Evolutionary conservation across 2,797 vertebrate genomes (phyloP).

Genomic region (Anolis apletophallus): DNA sequence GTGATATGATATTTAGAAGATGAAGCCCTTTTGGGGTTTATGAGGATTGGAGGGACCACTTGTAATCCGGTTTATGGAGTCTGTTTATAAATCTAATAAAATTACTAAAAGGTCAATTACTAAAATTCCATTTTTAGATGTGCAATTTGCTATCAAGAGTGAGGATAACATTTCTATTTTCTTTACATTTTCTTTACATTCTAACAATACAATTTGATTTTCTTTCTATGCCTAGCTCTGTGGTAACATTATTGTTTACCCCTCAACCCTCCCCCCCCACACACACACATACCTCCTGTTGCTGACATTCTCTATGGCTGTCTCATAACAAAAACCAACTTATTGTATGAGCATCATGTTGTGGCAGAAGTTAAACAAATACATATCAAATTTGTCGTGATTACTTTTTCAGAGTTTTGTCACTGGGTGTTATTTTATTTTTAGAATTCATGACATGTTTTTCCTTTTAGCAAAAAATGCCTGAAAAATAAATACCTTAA

Average conservation of each 20-base stretch:
- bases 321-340: background rate
- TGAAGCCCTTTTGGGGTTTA: too few species aligned
- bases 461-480: constrained; percentile 8
- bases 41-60: background rate
- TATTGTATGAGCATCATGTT: background rate
- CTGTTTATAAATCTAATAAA: background rate
- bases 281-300: background rate
- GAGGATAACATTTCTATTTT: background rate
- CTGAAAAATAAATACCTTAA: constrained; percentile 35
- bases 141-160: background rate
- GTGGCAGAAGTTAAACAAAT: background rate
- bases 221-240: too few species aligned
- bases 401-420: background rate
- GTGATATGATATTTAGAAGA: too few species aligned
- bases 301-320: background rate
- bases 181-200: background rate
- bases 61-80: background rate
- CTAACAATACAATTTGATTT: too few species aligned
- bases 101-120: background rate
- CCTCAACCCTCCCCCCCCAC: too few species aligned
- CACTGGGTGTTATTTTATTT: constrained; percentile 15
- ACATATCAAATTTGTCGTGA: background rate
- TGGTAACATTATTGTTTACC: background rate
- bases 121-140: background rate
- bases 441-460: background rate